These are phyloP conservation scores for Notarius lentiginosus DNA, from an alignment of 2,113 vertebrate species.

Conservation along the genomic window DNA sequence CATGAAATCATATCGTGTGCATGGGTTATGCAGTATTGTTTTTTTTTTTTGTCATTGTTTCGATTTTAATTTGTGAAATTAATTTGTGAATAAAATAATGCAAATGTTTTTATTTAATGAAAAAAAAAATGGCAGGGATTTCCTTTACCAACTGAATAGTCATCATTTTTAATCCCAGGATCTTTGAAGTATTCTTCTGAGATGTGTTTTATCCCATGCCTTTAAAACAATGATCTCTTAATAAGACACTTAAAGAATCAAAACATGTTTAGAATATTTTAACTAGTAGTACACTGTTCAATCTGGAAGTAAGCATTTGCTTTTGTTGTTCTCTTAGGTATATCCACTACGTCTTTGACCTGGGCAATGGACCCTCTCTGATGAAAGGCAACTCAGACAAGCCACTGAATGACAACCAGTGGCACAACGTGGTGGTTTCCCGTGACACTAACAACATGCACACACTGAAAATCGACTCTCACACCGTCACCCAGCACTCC, in stretches of 20 bases:
- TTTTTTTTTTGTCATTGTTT: neutral
- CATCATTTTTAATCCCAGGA: neutral
- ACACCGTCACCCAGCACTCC: slow-evolving; percentile 92
- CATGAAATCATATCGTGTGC: neutral
- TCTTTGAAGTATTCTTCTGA: neutral
- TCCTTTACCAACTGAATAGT: neutral
- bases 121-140: neutral
- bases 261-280: neutral
- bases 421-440: slow-evolving; percentile 93
- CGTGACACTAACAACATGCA: slow-evolving; percentile 86
- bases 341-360: slow-evolving; percentile 91
- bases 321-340: slow-evolving; percentile 69
- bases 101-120: neutral
- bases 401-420: slow-evolving; percentile 91
- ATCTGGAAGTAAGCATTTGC: neutral
- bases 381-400: slow-evolving; percentile 97
- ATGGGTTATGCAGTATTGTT: neutral
- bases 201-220: neutral
- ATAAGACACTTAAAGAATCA: neutral
- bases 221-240: neutral
- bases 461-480: slow-evolving; percentile 89
- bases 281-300: no score
- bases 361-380: slow-evolving; percentile 89
- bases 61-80: no score
- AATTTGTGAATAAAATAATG: no score